phyloP scores from a whole-genome alignment of 2,888 invertebrate species.

The Drosophila nr. medialis region DNA sequence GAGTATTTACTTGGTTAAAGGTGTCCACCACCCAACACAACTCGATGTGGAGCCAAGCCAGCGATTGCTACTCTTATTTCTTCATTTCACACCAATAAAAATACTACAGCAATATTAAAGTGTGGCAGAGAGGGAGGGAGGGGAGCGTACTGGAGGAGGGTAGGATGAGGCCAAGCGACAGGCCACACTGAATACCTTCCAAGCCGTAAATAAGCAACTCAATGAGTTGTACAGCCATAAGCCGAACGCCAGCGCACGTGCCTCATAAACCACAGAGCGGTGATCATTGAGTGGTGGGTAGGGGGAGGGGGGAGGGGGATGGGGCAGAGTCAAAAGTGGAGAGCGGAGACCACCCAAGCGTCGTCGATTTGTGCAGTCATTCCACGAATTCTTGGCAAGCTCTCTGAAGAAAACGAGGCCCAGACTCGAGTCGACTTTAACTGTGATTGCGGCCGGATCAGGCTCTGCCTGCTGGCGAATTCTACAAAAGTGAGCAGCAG shows the following conservation, averaged over 20 bases:
- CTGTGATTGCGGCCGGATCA: slow-evolving; percentile 51
- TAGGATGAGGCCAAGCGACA: slow-evolving; percentile 9
- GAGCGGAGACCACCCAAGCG: slow-evolving; percentile 66
- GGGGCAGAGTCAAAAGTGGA: no score
- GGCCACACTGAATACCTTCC: slow-evolving; percentile 69
- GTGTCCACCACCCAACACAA: slow-evolving; percentile 14
- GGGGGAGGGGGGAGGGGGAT: slow-evolving; percentile 7
- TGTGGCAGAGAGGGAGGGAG: slow-evolving; percentile 2
- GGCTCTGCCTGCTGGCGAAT: slow-evolving; percentile 53
- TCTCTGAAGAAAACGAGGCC: slow-evolving; percentile 24
- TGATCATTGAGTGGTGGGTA: neutral
- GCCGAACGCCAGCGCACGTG: slow-evolving; percentile 78
- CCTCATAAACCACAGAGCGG: slow-evolving; percentile 71
- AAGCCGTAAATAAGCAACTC: slow-evolving; percentile 77
- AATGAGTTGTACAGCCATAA: slow-evolving; percentile 74
- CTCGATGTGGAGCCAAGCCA: slow-evolving; percentile 22
- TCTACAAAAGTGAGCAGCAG: slow-evolving; percentile 34
- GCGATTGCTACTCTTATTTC: slow-evolving; percentile 75
- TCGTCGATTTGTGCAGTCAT: slow-evolving; percentile 76
- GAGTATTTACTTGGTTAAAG: neutral
- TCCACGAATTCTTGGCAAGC: slow-evolving; percentile 74
- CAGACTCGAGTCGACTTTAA: slow-evolving; percentile 7
- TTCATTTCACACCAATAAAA: slow-evolving; percentile 66
- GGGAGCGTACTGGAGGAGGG: neutral
- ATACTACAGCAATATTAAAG: slow-evolving; percentile 20